Percentiles rank a stretch among this genome's conserved stretches.
These are phyloP conservation scores for Argyra leucocephala DNA, from an alignment of 2,888 invertebrate species.

Conservation along the genomic window DNA sequence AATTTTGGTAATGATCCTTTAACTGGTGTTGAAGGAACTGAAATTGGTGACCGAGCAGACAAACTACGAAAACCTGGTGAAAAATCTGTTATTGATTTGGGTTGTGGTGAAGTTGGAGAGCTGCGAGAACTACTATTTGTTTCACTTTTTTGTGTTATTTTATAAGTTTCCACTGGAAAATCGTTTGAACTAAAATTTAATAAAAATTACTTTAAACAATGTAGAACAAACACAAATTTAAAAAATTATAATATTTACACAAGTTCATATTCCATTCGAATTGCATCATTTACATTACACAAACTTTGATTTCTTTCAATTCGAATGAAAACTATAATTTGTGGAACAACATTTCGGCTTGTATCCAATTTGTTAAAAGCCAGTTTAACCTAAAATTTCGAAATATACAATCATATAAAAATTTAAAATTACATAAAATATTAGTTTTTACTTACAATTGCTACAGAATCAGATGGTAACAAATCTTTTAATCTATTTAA, in stretches of 20 bases:
- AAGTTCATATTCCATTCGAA: slow-evolving; percentile 53
- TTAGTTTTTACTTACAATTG: slow-evolving; percentile 32
- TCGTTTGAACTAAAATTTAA: neutral
- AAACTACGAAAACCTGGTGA: slow-evolving; percentile 2
- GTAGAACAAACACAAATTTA: neutral
- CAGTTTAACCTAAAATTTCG: slow-evolving; percentile 33
- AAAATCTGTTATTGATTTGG: neutral
- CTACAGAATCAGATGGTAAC: slow-evolving; percentile 47
- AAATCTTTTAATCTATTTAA: slow-evolving; percentile 51
- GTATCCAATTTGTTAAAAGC: slow-evolving; percentile 38
- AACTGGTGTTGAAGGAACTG: slow-evolving; percentile 24
- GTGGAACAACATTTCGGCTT: slow-evolving; percentile 28
- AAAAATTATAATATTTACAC: neutral
- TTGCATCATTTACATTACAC: slow-evolving; percentile 61
- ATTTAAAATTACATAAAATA: neutral
- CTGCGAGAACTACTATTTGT: neutral
- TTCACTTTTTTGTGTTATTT: neutral
- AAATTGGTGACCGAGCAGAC: slow-evolving; percentile 11
- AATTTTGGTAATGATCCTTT: slow-evolving; percentile 26
- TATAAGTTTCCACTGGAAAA: neutral
- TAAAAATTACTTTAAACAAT: neutral
- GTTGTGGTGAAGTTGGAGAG: slow-evolving; percentile 9
- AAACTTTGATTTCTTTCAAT: slow-evolving; percentile 53
- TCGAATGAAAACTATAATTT: slow-evolving; percentile 62
- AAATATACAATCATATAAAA: neutral